Percentiles rank a stretch among this genome's conserved stretches.
Evolutionary conservation across 2,888 invertebrate species (phyloP).

Genomic region (Dryomyza anilis): DNA sequence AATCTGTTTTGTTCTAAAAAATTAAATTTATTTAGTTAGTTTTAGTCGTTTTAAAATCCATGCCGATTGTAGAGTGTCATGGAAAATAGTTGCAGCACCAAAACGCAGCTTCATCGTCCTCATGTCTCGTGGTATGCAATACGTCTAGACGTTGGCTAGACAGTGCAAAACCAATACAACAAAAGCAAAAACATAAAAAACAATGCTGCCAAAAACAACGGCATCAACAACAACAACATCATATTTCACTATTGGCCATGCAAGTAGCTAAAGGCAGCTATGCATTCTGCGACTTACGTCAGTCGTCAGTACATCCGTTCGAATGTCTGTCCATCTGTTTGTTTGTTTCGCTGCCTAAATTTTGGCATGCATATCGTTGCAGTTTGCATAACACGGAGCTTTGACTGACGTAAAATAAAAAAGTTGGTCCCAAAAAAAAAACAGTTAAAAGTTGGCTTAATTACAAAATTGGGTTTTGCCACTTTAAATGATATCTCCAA

Average conservation of each 20-base stretch:
- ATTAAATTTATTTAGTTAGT: no score
- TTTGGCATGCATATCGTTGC: background rate
- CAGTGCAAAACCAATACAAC: constrained; percentile 55
- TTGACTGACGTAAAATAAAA: constrained; percentile 12
- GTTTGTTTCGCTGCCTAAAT: background rate
- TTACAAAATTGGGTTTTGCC: background rate
- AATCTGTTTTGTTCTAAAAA: no score
- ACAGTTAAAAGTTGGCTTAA: no score
- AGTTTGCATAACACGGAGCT: constrained; percentile 11
- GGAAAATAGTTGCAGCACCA: constrained; percentile 3
- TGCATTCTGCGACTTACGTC: background rate
- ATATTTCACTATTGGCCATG: constrained; percentile 16
- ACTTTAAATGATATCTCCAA: background rate
- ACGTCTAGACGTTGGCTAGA: constrained; percentile 60
- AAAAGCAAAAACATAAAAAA: constrained; percentile 28
- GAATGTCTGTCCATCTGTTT: background rate
- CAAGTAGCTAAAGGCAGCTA: background rate
- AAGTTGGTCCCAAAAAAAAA: no score
- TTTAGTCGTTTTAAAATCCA: no score
- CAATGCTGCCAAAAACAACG: constrained; percentile 37
- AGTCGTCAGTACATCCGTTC: background rate
- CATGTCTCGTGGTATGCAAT: constrained; percentile 40
- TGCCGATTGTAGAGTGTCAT: no score
- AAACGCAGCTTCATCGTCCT: background rate
- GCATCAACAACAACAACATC: constrained; percentile 38